Conservation (phyloP, 2,888 invertebrate species). For the Drosophila anomalata region DNA sequence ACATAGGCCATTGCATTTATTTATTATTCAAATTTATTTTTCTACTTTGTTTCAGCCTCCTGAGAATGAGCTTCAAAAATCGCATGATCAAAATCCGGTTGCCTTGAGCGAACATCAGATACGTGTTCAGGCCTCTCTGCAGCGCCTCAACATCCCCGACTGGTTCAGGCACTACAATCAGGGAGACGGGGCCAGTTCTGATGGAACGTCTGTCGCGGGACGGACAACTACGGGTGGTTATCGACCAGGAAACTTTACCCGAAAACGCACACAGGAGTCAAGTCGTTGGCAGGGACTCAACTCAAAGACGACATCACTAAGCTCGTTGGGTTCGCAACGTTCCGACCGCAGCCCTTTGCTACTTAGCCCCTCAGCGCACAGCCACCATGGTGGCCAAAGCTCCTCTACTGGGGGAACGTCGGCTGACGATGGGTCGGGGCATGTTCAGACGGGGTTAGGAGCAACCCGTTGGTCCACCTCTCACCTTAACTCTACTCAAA, state of each 20-base stretch:
- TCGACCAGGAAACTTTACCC: constrained; percentile 91
- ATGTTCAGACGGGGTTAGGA: constrained; percentile 45
- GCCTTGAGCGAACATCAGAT: constrained; percentile 96
- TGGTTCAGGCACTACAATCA: constrained; percentile 90
- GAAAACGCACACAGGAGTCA: constrained; percentile 90
- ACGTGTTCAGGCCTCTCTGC: constrained; percentile 95
- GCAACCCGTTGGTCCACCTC: constrained; percentile 89
- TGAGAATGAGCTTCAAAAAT: constrained; percentile 96
- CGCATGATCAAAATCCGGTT: constrained; percentile 85
- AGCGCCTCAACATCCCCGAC: constrained; percentile 96
- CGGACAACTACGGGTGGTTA: constrained; percentile 57
- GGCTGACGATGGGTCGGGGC: constrained; percentile 39
- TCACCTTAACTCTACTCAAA: constrained; percentile 89
- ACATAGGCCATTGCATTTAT: too few relatives aligned
- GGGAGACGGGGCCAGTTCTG: constrained; percentile 69
- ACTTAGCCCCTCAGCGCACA: constrained; percentile 84
- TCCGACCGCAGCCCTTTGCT: constrained; percentile 84
- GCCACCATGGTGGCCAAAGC: constrained; percentile 83
- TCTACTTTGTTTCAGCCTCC: constrained; percentile 88
- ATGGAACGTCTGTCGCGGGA: constrained; percentile 46
- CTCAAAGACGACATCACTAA: constrained; percentile 94
- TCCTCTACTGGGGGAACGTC: constrained; percentile 38
- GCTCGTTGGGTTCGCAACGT: constrained; percentile 87
- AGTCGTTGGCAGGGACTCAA: constrained; percentile 88
- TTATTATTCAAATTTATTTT: not conserved